phyloP scores from a whole-genome alignment of 1,140 invertebrate genomes.

The Notospermus geniculatus region DNA sequence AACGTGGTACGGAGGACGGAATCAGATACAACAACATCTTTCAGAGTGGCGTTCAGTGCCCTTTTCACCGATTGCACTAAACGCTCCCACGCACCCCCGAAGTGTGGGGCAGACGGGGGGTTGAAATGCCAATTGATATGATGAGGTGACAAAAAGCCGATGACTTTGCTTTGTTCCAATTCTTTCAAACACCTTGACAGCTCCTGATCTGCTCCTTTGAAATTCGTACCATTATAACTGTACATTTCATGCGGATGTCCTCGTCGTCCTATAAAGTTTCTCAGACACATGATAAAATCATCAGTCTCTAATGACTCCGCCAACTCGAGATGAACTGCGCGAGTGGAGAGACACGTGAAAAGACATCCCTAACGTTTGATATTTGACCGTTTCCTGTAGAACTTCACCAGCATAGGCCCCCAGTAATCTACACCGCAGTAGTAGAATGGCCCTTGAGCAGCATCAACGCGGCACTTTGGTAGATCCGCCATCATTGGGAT shows the following conservation, averaged over 20 bases:
- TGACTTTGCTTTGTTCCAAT: not conserved
- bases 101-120: conserved; percentile 10
- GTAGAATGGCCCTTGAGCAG: conserved; percentile 7
- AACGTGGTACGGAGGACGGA: conserved; percentile 21
- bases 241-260: conserved; percentile 13
- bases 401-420: no score
- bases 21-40: not conserved
- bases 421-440: conserved; percentile 10
- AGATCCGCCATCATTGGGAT: not conserved
- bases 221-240: conserved; percentile 22
- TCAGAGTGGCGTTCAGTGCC: conserved; percentile 2
- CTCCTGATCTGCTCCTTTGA: conserved; percentile 15
- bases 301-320: no score
- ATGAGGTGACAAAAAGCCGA: not conserved
- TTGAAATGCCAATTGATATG: conserved; percentile 10
- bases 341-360: no score
- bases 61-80: conserved; percentile 13
- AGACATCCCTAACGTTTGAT: no score
- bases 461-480: not conserved
- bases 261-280: conserved; percentile 4
- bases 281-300: no score
- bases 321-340: no score
- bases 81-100: conserved; percentile 6
- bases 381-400: no score
- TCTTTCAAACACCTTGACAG: not conserved